Conservation (phyloP, 2,797 vertebrate genomes). For the Semotilus atromaculatus region DNA sequence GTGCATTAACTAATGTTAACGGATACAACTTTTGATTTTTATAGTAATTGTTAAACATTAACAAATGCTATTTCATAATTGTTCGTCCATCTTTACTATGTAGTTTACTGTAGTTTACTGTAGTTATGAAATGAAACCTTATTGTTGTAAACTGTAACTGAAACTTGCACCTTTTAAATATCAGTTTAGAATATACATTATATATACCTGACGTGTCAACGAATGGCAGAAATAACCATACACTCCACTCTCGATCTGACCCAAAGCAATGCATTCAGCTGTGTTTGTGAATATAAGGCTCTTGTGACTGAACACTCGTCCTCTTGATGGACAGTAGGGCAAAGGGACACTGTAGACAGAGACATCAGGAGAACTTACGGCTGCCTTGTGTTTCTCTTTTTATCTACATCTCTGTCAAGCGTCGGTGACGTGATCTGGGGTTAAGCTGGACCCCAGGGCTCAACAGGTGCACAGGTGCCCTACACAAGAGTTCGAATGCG, state of each 20-base stretch:
- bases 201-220: neutral
- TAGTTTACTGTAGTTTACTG: too few species aligned
- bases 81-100: too few species aligned
- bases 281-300: constrained; percentile 1
- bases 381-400: neutral
- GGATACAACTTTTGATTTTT: neutral
- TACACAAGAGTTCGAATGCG: neutral
- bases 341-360: neutral
- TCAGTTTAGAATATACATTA: neutral
- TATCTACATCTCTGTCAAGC: neutral
- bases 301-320: neutral
- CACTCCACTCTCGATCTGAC: neutral
- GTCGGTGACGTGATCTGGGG: neutral
- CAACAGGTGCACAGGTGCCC: constrained; percentile 1
- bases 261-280: neutral
- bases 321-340: neutral
- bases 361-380: neutral
- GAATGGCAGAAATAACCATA: neutral
- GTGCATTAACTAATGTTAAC: neutral
- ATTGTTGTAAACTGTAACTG: too few species aligned
- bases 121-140: neutral
- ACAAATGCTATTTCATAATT: too few species aligned
- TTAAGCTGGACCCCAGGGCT: constrained; percentile 5
- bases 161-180: too few species aligned
- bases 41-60: neutral